Percentiles rank a stretch among this genome's conserved stretches.
Conservation (phyloP, 2,888 invertebrate species). For the Exephanes ischioxanthus region DNA sequence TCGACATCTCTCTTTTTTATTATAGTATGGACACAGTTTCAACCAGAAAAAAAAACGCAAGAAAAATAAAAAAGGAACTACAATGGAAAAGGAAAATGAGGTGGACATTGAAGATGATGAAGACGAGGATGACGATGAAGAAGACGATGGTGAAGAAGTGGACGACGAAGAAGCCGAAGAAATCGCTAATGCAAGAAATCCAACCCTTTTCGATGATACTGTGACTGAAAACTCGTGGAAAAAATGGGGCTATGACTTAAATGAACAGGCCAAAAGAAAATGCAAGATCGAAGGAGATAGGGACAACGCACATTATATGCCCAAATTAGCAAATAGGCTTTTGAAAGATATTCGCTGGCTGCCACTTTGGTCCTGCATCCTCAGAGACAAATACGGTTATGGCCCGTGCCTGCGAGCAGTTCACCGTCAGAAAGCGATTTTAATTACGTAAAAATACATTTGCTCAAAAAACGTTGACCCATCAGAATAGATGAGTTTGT, state of each 20-base stretch:
- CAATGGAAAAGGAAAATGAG: not conserved
- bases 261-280: not conserved
- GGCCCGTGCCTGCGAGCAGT: slow-evolving; percentile 18
- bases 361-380: slow-evolving; percentile 26
- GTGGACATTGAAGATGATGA: not conserved
- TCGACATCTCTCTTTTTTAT: not conserved
- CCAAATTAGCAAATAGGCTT: slow-evolving; percentile 1
- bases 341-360: slow-evolving; percentile 24
- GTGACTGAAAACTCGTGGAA: not conserved
- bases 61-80: slow-evolving; percentile 5
- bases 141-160: not conserved
- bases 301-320: slow-evolving; percentile 12
- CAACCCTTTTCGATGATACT: slow-evolving; percentile 5
- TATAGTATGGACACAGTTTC: slow-evolving; percentile 1
- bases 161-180: not conserved
- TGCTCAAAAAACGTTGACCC: not conserved
- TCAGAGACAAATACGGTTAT: slow-evolving; percentile 27
- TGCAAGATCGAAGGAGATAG: slow-evolving; percentile 23
- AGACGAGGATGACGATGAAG: not conserved
- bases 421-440: slow-evolving; percentile 20
- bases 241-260: not conserved
- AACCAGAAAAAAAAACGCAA: not conserved
- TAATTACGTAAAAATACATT: slow-evolving; percentile 21
- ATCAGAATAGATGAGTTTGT: slow-evolving; percentile 16
- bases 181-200: slow-evolving; percentile 4